Evolutionary conservation across 2,888 invertebrate genomes (phyloP).

Genomic region (Dolomedes plantarius): DNA sequence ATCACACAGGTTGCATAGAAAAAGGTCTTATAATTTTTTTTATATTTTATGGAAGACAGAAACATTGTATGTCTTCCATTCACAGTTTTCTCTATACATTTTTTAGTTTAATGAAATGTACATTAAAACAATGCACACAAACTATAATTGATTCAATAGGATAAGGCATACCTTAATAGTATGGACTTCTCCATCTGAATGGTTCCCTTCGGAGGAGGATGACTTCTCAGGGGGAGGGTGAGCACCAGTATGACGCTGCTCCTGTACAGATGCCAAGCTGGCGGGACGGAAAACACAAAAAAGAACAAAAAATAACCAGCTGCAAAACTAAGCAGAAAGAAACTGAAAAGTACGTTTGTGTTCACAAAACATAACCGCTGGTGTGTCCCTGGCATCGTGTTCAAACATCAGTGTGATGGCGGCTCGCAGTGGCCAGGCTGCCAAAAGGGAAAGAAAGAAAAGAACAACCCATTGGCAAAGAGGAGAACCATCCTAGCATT

Average conservation of each 20-base stretch:
- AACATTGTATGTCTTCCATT: too few relatives aligned
- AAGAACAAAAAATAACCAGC: conserved; percentile 63
- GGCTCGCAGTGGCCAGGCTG: conserved; percentile 71
- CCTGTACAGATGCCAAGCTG: conserved; percentile 97
- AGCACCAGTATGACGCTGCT: conserved; percentile 82
- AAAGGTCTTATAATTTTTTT: too few relatives aligned
- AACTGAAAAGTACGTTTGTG: conserved; percentile 64
- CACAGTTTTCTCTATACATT: too few relatives aligned
- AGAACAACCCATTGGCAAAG: conserved; percentile 70
- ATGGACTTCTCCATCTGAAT: conserved; percentile 72
- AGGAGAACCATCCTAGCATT: conserved; percentile 67
- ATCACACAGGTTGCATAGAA: too few relatives aligned
- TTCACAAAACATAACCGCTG: conserved; percentile 69
- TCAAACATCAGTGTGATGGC: conserved; percentile 71
- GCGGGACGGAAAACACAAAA: conserved; percentile 56
- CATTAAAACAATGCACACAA: too few relatives aligned
- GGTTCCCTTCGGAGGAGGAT: conserved; percentile 72
- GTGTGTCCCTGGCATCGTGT: conserved; percentile 69
- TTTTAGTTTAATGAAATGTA: too few relatives aligned
- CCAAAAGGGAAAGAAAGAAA: conserved; percentile 66
- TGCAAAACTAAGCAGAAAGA: conserved; percentile 66
- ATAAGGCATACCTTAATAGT: conserved; percentile 66
- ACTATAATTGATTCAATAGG: too few relatives aligned
- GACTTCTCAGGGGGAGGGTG: conserved; percentile 77
- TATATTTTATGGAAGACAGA: too few relatives aligned